A percentile compares a stretch with the other conserved stretches of the same genome.
These are phyloP conservation scores for Microctonus hyperodae DNA, from an alignment of 2,888 invertebrate genomes.

Conservation along the genomic window DNA sequence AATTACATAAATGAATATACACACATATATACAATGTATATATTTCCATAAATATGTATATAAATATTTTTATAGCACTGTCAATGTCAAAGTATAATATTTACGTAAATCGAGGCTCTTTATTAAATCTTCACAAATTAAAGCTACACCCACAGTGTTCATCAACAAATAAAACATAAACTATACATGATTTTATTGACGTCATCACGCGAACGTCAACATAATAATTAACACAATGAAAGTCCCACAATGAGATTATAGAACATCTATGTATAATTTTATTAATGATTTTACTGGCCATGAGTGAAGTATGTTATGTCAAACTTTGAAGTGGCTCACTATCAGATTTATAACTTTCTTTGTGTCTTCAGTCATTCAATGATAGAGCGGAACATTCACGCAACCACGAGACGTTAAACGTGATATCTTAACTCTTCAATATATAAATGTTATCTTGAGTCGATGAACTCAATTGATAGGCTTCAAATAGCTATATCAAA, in stretches of 20 bases:
- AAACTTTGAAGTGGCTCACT: background rate
- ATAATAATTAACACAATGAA: background rate
- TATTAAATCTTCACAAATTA: background rate
- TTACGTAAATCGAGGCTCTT: background rate
- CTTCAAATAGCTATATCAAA: background rate
- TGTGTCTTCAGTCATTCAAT: background rate
- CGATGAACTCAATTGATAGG: background rate
- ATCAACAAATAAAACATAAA: background rate
- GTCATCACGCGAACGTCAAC: conserved; percentile 10
- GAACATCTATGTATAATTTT: background rate
- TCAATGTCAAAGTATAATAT: background rate
- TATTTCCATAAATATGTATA: background rate
- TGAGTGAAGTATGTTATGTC: background rate
- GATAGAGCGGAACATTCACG: background rate
- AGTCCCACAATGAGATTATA: background rate
- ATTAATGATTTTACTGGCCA: background rate
- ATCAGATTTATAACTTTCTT: background rate
- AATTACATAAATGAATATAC: too few relatives aligned
- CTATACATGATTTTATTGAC: background rate
- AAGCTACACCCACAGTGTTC: background rate
- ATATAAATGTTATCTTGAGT: background rate
- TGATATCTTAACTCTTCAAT: background rate
- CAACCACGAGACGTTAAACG: background rate
- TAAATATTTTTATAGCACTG: background rate
- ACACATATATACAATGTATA: too few relatives aligned